Conservation (phyloP, 2,797 vertebrate species). For the Petrocephalus schoutedeni region DNA sequence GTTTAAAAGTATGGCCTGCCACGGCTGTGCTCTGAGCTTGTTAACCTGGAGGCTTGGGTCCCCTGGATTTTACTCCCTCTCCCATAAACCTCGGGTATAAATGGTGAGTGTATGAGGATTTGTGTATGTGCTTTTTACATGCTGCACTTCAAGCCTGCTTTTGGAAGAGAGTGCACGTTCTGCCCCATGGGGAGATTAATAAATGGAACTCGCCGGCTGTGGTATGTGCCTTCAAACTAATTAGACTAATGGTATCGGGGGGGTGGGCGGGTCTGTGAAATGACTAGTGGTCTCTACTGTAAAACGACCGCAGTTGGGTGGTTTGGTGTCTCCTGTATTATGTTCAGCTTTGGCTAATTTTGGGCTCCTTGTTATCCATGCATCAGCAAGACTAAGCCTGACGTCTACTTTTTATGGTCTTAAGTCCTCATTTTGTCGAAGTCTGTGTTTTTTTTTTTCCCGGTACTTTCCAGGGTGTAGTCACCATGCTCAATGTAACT, state of each 20-base stretch:
- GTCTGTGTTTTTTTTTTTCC: not conserved
- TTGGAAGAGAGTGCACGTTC: not conserved
- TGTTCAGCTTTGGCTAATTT: not conserved
- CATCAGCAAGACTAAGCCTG: not conserved
- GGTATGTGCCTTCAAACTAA: not conserved
- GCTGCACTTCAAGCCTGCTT: not conserved
- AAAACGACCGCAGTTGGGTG: not conserved
- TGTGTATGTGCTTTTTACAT: not conserved
- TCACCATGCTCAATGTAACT: not conserved
- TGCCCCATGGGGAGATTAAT: conserved; percentile 32
- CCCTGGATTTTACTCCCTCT: not conserved
- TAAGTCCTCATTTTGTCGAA: not conserved
- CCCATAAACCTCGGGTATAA: not conserved
- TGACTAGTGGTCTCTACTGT: not conserved
- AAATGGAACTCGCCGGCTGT: not conserved
- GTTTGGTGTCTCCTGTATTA: not conserved
- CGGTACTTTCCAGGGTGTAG: not conserved
- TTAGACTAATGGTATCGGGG: not conserved
- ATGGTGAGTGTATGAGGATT: not conserved
- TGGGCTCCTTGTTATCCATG: not conserved
- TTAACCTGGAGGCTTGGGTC: conserved; percentile 10
- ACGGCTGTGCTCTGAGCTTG: conserved; percentile 44
- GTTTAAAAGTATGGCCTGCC: conserved; percentile 54
- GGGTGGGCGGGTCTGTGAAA: not conserved
- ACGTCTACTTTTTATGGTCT: not conserved